These are phyloP conservation scores for Philaethria dido DNA, from an alignment of 2,888 invertebrate genomes.

Conservation along the genomic window DNA sequence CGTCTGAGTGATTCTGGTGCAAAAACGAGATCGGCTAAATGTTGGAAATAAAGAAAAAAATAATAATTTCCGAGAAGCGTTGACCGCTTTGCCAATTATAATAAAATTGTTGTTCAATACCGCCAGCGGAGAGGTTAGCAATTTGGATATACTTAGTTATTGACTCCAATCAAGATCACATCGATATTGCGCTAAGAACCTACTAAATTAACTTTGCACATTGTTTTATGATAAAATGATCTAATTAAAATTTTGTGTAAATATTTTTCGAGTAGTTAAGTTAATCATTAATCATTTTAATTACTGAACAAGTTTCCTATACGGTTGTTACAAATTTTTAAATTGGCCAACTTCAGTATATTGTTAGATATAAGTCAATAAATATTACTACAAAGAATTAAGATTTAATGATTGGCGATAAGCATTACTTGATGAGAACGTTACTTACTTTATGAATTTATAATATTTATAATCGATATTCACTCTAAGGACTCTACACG, in stretches of 20 bases:
- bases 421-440: too few species aligned
- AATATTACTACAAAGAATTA: too few species aligned
- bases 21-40: conserved; percentile 77
- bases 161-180: conserved; percentile 46
- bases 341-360: too few species aligned
- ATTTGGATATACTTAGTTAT: conserved; percentile 63
- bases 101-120: conserved; percentile 78
- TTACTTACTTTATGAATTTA: too few species aligned
- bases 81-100: conserved; percentile 79
- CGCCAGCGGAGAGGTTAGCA: conserved; percentile 68
- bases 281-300: too few species aligned
- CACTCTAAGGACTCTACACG: too few species aligned
- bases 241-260: conserved; percentile 27
- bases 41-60: conserved; percentile 73
- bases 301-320: too few species aligned
- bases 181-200: conserved; percentile 36
- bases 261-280: too few species aligned
- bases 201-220: conserved; percentile 33
- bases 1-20: conserved; percentile 64
- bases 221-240: conserved; percentile 42
- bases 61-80: conserved; percentile 75
- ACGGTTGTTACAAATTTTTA: too few species aligned
- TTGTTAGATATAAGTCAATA: too few species aligned
- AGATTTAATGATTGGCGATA: too few species aligned
- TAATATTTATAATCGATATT: too few species aligned